phyloP scores from a whole-genome alignment of 2,113 vertebrate genomes.

The Scatophagus argus region DNA sequence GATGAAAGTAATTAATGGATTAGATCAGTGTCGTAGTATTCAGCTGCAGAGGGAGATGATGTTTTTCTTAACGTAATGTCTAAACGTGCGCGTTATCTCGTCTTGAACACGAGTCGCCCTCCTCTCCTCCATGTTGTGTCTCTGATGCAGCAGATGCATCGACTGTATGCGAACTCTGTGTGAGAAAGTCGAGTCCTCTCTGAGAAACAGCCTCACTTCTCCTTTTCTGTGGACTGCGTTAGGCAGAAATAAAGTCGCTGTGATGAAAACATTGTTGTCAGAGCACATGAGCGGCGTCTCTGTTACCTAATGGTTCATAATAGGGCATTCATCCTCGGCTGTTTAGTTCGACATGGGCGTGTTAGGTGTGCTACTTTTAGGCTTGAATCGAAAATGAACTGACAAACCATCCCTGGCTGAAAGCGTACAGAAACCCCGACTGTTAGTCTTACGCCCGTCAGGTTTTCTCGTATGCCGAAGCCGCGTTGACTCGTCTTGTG shows the following conservation, averaged over 20 bases:
- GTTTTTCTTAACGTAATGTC: too few relatives aligned
- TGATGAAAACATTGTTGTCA: conserved; percentile 55
- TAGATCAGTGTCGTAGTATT: neutral
- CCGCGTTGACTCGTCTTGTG: conserved; percentile 18
- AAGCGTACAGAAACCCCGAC: neutral
- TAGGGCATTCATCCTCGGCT: conserved; percentile 45
- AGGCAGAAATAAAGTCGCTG: conserved; percentile 52
- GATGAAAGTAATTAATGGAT: neutral
- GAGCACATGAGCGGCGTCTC: conserved; percentile 63
- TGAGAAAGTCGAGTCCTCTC: conserved; percentile 40
- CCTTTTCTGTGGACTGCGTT: conserved; percentile 38
- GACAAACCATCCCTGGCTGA: neutral
- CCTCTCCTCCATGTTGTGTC: neutral
- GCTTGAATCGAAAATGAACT: conserved; percentile 18
- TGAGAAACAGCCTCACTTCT: conserved; percentile 57
- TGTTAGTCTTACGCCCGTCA: neutral
- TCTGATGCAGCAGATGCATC: neutral
- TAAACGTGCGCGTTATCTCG: too few relatives aligned
- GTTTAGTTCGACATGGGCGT: conserved; percentile 39
- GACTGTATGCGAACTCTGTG: conserved; percentile 14
- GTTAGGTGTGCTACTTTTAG: conserved; percentile 34
- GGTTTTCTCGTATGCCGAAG: conserved; percentile 25
- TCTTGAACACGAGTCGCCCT: neutral
- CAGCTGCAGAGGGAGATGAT: too few relatives aligned
- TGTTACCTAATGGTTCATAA: conserved; percentile 62